Evolutionary conservation across 2,888 invertebrate species (phyloP).

Genomic region (Ophion obscuratus): DNA sequence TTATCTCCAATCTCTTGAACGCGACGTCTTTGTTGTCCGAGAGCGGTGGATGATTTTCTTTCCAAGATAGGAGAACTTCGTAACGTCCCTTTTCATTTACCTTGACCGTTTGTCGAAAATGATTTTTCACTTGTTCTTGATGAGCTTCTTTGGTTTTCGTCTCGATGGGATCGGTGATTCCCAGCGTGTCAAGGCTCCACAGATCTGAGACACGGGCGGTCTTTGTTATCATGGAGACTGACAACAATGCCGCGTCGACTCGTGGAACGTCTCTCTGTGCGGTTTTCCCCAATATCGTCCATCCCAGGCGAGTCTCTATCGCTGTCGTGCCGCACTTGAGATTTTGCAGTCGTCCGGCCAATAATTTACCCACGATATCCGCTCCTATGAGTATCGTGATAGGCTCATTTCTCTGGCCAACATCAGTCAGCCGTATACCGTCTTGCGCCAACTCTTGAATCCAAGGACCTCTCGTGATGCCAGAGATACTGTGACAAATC

Average conservation of each 20-base stretch:
- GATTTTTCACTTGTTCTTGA: too few species aligned
- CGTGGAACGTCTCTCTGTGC: too few species aligned
- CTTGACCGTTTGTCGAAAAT: conserved; percentile 57
- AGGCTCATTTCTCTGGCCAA: conserved; percentile 13
- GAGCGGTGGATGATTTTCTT: conserved; percentile 71
- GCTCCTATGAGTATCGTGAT: conserved; percentile 72
- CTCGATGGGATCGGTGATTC: conserved; percentile 75
- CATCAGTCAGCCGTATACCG: conserved; percentile 23
- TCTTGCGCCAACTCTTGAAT: conserved; percentile 59
- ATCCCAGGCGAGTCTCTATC: conserved; percentile 20
- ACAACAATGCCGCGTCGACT: too few species aligned
- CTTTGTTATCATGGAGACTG: too few species aligned
- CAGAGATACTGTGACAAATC: background rate
- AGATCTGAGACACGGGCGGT: conserved; percentile 71
- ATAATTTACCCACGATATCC: conserved; percentile 72
- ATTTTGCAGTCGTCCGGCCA: conserved; percentile 66
- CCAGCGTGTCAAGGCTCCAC: conserved; percentile 76
- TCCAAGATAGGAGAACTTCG: conserved; percentile 73
- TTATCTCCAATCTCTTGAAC: conserved; percentile 70
- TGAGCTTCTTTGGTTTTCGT: conserved; percentile 70
- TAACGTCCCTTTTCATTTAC: conserved; percentile 72
- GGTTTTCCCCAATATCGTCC: too few species aligned
- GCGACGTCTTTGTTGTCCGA: conserved; percentile 71
- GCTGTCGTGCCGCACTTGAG: conserved; percentile 72
- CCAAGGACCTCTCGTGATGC: conserved; percentile 46